A percentile compares a stretch with the other conserved stretches of the same genome.
These are phyloP conservation scores for Porites australiensis DNA, from an alignment of 64 coral and sea anemone species.

Conservation along the genomic window DNA sequence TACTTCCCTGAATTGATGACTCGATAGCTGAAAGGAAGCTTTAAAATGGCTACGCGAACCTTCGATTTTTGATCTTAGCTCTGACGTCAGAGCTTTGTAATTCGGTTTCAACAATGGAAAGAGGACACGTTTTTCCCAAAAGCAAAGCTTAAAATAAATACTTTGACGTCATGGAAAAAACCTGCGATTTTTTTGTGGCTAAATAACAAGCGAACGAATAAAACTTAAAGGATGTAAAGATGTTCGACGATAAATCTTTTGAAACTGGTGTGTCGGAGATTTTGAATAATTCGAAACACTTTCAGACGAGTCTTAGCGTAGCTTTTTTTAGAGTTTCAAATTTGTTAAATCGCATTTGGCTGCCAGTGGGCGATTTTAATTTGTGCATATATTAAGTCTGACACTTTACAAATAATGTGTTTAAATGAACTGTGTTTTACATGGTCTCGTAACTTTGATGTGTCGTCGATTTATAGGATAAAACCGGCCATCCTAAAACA, in stretches of 20 bases:
- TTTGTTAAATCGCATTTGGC: neutral
- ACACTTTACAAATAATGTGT: neutral
- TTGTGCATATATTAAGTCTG: neutral
- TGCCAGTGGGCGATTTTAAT: neutral
- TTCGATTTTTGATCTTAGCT: neutral
- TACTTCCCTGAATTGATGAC: no score
- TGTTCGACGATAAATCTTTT: neutral
- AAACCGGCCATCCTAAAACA: neutral
- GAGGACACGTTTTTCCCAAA: neutral
- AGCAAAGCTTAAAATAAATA: constrained; percentile 21
- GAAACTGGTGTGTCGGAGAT: neutral
- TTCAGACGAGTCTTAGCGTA: no score
- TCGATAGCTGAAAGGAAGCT: neutral
- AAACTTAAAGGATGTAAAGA: neutral
- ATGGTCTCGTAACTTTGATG: neutral
- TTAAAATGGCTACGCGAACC: neutral
- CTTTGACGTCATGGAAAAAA: neutral
- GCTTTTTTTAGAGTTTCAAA: neutral
- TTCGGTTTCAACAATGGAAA: constrained; percentile 19
- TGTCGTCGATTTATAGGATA: neutral
- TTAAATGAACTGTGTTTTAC: neutral
- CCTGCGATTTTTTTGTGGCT: neutral
- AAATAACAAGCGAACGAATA: neutral
- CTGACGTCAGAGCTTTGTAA: constrained; percentile 1
- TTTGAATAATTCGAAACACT: neutral